Base-by-base conservation (phyloP, 2,113 vertebrate species). In the Bostrychus sinensis region DNA sequence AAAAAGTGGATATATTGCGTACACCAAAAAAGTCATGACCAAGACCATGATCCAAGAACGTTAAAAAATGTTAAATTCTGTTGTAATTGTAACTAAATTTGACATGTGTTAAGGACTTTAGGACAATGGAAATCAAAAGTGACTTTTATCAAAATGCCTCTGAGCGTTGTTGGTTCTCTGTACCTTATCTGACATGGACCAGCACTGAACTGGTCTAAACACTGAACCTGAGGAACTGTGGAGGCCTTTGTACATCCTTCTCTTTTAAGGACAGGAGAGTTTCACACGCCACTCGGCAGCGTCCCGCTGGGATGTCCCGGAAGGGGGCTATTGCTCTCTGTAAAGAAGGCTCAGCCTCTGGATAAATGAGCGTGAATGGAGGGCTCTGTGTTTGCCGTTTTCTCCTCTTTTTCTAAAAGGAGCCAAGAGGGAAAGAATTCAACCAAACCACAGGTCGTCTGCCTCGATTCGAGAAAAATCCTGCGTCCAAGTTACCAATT, bases 281-380 rank as follows among this genome's bases (percentile, higher is more conserved):
- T 90, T 92, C 90, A 91, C 91, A 92, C 91, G 89, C 88, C 90
- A 85, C 86, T 89, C 57, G 74, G 80, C 62, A 88, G 81, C 82
- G 59, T 91, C 91, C 89, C 72, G 90, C 91, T 91, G 91, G 72
- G 91, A 73, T 72, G 68, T 77, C 80, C 83, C 80, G 82, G 86
- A 89, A 87, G 86, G 88, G 85, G 81, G 79, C 78, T 78, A 84
- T 88, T 86, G 85, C 86, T 34, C 77, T 70, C 53, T 72, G 81
- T 80, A 88, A 85, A 91, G 79, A 82, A 87, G 88, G 81, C 68
- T 78, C 61, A 65, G 74, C 83, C 82, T 64, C 72, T 75, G 84
- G 87, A 90, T 88, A 87, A 89, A 90, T 88, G 77, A 86, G 84
- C 80, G 38, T 90, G 80, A 91, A 91, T 88, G 88, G 82, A 87